phyloP scores from a whole-genome alignment of 30 jellyfish, hydroid and myxozoan species.

The Aurelia coerulea region DNA sequence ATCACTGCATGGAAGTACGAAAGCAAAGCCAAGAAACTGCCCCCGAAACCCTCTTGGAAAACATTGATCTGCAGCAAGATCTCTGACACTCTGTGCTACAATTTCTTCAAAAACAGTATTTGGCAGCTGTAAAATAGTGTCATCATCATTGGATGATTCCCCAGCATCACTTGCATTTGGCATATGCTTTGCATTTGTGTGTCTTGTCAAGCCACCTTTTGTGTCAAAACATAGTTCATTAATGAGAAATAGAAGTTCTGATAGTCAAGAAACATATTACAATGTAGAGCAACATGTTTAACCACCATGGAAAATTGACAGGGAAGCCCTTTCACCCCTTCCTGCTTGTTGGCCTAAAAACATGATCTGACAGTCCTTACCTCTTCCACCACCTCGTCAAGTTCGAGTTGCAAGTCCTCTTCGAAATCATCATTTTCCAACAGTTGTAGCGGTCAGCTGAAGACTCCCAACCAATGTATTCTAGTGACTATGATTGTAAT shows the following conservation, averaged over 20 bases:
- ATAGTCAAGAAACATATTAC: too few species aligned
- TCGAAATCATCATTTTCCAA: conserved; percentile 14
- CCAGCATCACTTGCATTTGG: conserved; percentile 4
- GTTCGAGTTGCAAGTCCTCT: conserved; percentile 15
- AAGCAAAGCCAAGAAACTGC: neutral
- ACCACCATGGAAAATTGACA: too few species aligned
- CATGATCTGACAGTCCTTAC: neutral
- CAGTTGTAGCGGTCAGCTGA: neutral
- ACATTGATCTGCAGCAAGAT: neutral
- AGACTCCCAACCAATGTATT: conserved; percentile 23
- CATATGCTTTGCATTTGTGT: conserved; percentile 4
- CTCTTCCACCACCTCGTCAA: conserved; percentile 20
- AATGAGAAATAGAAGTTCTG: too few species aligned
- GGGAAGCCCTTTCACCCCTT: too few species aligned
- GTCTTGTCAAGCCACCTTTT: conserved; percentile 15
- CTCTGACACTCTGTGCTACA: neutral
- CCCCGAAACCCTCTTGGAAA: conserved; percentile 2
- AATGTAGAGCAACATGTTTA: too few species aligned
- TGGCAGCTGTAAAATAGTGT: neutral
- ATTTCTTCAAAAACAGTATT: conserved; percentile 8
- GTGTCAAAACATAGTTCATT: neutral
- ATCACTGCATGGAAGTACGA: conserved; percentile 1
- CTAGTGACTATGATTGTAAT: neutral
- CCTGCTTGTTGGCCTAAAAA: too few species aligned
- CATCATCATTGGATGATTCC: neutral